These are phyloP conservation scores for Apotomis capreana DNA, from an alignment of 2,888 invertebrate genomes.

Conservation along the genomic window DNA sequence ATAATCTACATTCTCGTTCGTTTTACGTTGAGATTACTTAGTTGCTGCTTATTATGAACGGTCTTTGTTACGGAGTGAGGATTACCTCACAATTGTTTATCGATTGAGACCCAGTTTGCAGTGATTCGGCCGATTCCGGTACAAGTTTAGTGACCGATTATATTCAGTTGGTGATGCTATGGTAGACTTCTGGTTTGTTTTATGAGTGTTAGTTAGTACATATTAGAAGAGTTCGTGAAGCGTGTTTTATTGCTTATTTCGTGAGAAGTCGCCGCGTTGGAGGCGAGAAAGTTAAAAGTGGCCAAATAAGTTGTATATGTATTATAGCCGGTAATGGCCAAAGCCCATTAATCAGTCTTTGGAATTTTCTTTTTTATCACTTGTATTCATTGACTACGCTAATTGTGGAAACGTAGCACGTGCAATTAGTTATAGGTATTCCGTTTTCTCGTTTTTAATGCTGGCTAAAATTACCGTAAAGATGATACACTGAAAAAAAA, in stretches of 20 bases:
- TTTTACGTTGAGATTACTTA: slow-evolving; percentile 7
- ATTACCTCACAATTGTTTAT: slow-evolving; percentile 37
- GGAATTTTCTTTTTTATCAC: slow-evolving; percentile 6
- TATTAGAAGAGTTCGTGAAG: slow-evolving; percentile 13
- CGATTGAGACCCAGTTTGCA: slow-evolving; percentile 34
- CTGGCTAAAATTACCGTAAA: neutral
- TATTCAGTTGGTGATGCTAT: slow-evolving; percentile 9
- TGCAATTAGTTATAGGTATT: neutral
- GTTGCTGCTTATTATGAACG: slow-evolving; percentile 18
- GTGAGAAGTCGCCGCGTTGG: neutral
- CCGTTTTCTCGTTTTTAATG: neutral
- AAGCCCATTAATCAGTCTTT: slow-evolving; percentile 7
- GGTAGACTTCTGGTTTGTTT: slow-evolving; percentile 11
- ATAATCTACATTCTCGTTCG: slow-evolving; percentile 27
- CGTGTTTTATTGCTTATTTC: slow-evolving; percentile 8
- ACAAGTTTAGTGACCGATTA: slow-evolving; percentile 18
- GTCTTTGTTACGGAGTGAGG: slow-evolving; percentile 32
- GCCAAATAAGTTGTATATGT: slow-evolving; percentile 25
- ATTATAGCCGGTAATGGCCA: slow-evolving; percentile 10
- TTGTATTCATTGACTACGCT: neutral
- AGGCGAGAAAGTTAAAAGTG: slow-evolving; percentile 26
- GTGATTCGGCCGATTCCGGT: slow-evolving; percentile 30
- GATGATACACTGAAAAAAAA: neutral
- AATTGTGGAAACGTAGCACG: neutral
- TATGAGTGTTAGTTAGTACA: slow-evolving; percentile 4